phyloP scores from a whole-genome alignment of 2,888 invertebrate species.

The Xestia sexstrigata region DNA sequence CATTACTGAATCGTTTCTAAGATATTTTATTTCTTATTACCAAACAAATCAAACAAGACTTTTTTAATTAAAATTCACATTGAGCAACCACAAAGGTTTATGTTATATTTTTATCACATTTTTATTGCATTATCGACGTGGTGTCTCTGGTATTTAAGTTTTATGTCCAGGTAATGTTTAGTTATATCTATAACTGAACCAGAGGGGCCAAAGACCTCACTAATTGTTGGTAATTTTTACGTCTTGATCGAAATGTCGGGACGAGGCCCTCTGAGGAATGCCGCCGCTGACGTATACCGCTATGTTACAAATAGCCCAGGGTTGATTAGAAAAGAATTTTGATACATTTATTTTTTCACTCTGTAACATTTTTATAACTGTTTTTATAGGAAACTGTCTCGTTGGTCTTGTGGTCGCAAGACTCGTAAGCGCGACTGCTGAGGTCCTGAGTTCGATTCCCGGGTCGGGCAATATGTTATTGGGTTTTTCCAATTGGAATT shows the following conservation, averaged over 20 bases:
- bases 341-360: constrained; percentile 3
- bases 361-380: neutral
- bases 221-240: constrained; percentile 85
- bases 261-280: constrained; percentile 72
- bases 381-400: neutral
- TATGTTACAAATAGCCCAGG: constrained; percentile 33
- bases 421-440: no score
- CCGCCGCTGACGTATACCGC: constrained; percentile 57
- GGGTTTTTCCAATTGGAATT: no score
- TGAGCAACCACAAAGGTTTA: constrained; percentile 38
- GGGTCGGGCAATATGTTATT: no score
- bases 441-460: no score
- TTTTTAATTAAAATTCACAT: constrained; percentile 48
- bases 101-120: constrained; percentile 52
- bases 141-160: constrained; percentile 48
- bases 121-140: constrained; percentile 53
- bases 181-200: constrained; percentile 57
- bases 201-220: constrained; percentile 74
- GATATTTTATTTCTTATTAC: constrained; percentile 17
- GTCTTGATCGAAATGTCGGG: constrained; percentile 78
- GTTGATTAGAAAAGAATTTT: constrained; percentile 43
- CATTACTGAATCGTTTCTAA: constrained; percentile 12
- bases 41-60: constrained; percentile 31
- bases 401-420: no score
- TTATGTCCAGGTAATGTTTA: constrained; percentile 45